Evolutionary conservation across 2,797 vertebrate genomes (phyloP).

Genomic region (Acomys russatus): DNA sequence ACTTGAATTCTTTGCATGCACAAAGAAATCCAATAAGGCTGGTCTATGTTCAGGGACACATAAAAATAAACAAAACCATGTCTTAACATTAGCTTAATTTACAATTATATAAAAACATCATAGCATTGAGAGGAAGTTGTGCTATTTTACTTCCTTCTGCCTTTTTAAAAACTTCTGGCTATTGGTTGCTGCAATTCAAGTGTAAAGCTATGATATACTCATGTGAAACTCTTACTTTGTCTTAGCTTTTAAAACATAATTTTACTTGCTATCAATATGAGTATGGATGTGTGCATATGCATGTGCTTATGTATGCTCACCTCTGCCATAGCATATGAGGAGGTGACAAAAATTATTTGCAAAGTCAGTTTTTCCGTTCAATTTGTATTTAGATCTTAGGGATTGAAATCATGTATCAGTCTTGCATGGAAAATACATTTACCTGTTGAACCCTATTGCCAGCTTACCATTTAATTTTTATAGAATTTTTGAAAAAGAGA

Average conservation of each 20-base stretch:
- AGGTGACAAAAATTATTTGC: background rate
- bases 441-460: background rate
- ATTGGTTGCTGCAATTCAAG: background rate
- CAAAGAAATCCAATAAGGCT: background rate
- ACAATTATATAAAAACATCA: background rate
- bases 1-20: background rate
- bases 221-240: background rate
- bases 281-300: too few relatives aligned
- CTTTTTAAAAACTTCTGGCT: background rate
- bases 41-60: background rate
- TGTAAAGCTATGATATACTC: background rate
- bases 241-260: background rate
- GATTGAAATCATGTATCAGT: background rate
- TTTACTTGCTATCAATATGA: background rate
- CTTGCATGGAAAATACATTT: background rate
- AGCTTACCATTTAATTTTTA: background rate
- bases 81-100: background rate
- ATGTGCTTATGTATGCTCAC: background rate
- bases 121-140: background rate
- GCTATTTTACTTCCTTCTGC: background rate
- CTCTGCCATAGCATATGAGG: too few relatives aligned
- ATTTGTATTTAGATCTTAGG: background rate
- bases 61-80: background rate
- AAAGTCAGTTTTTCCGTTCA: background rate
- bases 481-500: background rate